Conservation (phyloP, 2,888 invertebrate genomes). For the Agriopis aurantiaria region DNA sequence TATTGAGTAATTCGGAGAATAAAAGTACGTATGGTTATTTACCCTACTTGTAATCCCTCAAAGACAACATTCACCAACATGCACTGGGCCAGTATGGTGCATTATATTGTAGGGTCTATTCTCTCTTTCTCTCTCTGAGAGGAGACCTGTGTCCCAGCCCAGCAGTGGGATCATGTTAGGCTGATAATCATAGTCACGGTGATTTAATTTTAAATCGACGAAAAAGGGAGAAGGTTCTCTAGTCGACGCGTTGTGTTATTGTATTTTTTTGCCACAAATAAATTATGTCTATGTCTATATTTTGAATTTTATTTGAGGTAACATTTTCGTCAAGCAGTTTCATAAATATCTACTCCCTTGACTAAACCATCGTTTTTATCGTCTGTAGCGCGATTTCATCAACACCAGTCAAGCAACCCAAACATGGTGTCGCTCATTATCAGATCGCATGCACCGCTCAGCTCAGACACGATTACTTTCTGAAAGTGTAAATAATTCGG, state of each 20-base stretch:
- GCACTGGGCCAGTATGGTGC: too few relatives aligned
- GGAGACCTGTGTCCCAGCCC: too few relatives aligned
- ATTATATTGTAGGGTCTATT: too few relatives aligned
- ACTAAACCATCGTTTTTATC: constrained; percentile 7
- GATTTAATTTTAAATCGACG: too few relatives aligned
- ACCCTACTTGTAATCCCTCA: too few relatives aligned
- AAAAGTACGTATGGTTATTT: too few relatives aligned
- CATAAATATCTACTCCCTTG: constrained; percentile 6
- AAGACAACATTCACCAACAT: too few relatives aligned
- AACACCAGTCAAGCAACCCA: constrained; percentile 50
- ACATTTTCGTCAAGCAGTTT: background rate
- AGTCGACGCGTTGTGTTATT: background rate
- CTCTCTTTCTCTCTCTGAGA: too few relatives aligned
- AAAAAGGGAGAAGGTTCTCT: background rate
- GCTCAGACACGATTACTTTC: constrained; percentile 62
- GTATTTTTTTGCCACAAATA: too few relatives aligned
- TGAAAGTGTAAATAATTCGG: constrained; percentile 76
- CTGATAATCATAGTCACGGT: too few relatives aligned
- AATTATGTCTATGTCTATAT: too few relatives aligned
- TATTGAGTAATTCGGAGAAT: background rate
- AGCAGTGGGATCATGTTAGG: too few relatives aligned
- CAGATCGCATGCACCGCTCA: constrained; percentile 60
- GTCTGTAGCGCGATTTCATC: constrained; percentile 36
- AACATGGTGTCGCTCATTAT: constrained; percentile 63
- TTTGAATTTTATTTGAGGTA: constrained; percentile 7